Conservation (phyloP, 1,140 invertebrate genomes). For the Eupristina koningsbergeri region DNA sequence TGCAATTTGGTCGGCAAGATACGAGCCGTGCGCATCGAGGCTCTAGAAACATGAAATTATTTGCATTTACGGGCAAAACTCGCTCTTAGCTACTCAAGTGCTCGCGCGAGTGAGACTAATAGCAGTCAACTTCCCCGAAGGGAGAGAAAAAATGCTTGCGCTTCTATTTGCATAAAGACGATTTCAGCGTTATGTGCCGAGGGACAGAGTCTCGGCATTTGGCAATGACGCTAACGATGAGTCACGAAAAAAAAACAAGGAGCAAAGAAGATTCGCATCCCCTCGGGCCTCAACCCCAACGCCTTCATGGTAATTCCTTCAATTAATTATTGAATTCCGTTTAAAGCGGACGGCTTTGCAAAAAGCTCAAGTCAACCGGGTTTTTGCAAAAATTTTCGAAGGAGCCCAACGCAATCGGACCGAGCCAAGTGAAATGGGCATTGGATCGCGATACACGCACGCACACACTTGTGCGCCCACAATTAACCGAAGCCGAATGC, state of each 20-base stretch:
- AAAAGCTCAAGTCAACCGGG: neutral
- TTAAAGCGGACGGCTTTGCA: no score
- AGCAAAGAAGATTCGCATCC: neutral
- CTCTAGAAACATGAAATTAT: constrained; percentile 34
- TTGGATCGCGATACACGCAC: no score
- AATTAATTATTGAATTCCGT: neutral
- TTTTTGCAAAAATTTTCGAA: neutral
- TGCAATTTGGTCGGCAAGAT: constrained; percentile 4
- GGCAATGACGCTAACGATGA: constrained; percentile 28
- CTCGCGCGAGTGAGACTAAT: neutral
- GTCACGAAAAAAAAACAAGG: neutral
- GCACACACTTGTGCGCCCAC: neutral
- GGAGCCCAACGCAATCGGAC: no score
- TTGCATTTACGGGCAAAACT: constrained; percentile 2
- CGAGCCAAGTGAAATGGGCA: no score
- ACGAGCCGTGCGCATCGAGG: neutral
- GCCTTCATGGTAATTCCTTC: neutral
- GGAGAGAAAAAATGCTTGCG: neutral
- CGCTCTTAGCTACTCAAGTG: neutral
- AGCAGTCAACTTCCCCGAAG: neutral
- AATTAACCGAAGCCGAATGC: neutral
- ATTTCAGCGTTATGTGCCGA: neutral
- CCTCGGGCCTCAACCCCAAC: neutral
- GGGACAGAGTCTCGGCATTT: neutral
- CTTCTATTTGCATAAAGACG: constrained; percentile 21